phyloP scores from a whole-genome alignment of 2,888 invertebrate genomes.

The Lymantria dispar region DNA sequence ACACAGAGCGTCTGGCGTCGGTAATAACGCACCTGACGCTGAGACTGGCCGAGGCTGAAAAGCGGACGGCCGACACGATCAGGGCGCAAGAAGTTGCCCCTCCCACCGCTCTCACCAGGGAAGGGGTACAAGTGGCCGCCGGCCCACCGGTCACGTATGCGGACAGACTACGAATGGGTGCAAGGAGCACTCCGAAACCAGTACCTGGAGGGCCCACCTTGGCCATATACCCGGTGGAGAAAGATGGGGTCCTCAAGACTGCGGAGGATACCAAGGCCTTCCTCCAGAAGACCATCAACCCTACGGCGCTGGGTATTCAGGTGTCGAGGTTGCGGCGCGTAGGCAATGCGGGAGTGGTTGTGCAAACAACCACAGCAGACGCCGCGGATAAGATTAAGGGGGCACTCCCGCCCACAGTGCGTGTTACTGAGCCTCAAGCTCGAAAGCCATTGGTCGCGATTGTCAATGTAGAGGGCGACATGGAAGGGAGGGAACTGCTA shows the following conservation, averaged over 20 bases:
- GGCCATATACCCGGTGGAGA: slow-evolving; percentile 9
- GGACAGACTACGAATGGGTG: too few species aligned
- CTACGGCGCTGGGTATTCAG: neutral
- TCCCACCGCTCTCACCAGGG: too few species aligned
- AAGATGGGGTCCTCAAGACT: neutral
- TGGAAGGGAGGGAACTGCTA: slow-evolving; percentile 1
- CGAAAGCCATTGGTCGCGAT: slow-evolving; percentile 8
- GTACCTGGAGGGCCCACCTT: slow-evolving; percentile 6
- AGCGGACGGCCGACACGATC: too few species aligned
- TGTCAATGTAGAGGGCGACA: neutral
- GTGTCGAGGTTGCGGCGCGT: neutral
- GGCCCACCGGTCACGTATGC: too few species aligned
- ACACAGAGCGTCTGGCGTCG: too few species aligned
- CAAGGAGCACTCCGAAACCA: neutral
- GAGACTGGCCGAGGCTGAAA: too few species aligned
- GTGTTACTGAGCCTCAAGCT: slow-evolving; percentile 2
- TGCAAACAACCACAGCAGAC: slow-evolving; percentile 7
- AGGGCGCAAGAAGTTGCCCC: too few species aligned
- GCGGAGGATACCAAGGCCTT: slow-evolving; percentile 11
- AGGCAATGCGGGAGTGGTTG: neutral
- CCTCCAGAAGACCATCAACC: slow-evolving; percentile 1
- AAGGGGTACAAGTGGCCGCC: too few species aligned
- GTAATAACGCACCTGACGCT: too few species aligned
- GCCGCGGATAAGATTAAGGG: too few species aligned
- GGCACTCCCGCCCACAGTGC: too few species aligned